phyloP scores from a whole-genome alignment of 2,888 invertebrate genomes.

The Ormyrus nitidulus region DNA sequence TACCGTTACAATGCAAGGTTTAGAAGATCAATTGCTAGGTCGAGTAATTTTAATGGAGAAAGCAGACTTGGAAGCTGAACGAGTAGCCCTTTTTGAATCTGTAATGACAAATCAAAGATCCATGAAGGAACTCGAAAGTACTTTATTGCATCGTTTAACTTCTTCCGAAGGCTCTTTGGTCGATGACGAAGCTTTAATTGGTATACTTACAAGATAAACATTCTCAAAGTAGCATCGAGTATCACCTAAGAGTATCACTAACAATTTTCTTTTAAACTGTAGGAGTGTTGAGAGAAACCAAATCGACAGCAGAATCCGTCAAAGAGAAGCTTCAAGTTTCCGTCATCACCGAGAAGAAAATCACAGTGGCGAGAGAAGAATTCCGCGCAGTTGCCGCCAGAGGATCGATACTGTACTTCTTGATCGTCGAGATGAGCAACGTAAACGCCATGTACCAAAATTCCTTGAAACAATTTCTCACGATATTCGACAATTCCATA shows the following conservation, averaged over 20 bases:
- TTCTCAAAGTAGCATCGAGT: background rate
- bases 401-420: constrained; percentile 95
- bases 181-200: constrained; percentile 95
- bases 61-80: constrained; percentile 94
- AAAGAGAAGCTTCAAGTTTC: constrained; percentile 95
- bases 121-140: constrained; percentile 97
- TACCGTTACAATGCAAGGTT: constrained; percentile 96
- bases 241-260: background rate
- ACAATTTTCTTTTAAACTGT: background rate
- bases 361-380: constrained; percentile 94
- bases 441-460: constrained; percentile 99
- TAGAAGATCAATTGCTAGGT: constrained; percentile 95
- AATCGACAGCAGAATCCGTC: constrained; percentile 93
- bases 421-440: constrained; percentile 98
- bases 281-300: constrained; percentile 89
- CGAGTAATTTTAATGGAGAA: constrained; percentile 97
- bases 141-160: constrained; percentile 91
- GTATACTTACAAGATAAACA: constrained; percentile 81
- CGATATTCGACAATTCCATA: constrained; percentile 95
- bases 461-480: constrained; percentile 94
- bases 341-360: constrained; percentile 95
- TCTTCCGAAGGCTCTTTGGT: constrained; percentile 95
- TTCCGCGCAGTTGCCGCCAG: constrained; percentile 96
- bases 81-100: constrained; percentile 94
- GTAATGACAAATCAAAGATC: constrained; percentile 97